A percentile compares a stretch with the other conserved stretches of the same genome.
Evolutionary conservation across 2,797 vertebrate species (phyloP).

Genomic region (Micropoecilia bifurca): DNA sequence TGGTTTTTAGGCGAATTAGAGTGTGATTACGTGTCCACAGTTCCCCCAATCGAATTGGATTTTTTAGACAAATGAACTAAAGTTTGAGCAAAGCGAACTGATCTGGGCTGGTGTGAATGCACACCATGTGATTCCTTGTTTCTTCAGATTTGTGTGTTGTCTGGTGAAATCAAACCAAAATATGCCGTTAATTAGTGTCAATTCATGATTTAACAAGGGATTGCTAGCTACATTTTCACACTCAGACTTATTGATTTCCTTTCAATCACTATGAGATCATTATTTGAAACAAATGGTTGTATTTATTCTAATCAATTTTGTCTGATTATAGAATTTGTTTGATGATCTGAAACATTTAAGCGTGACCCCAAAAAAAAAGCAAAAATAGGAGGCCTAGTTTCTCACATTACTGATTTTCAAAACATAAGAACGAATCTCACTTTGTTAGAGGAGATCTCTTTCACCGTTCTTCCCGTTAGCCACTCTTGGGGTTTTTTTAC

Average conservation of each 20-base stretch:
- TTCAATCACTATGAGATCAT: neutral
- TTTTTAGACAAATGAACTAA: neutral
- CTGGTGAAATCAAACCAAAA: neutral
- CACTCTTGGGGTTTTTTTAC: slow-evolving; percentile 56
- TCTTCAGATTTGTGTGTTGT: neutral
- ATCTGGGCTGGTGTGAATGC: neutral
- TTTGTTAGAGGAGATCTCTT: slow-evolving; percentile 27
- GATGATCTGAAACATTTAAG: neutral
- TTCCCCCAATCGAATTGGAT: neutral
- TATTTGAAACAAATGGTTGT: neutral
- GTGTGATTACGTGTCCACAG: neutral
- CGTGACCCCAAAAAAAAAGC: neutral
- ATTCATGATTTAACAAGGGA: neutral
- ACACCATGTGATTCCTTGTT: neutral
- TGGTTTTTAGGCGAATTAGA: neutral
- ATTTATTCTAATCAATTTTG: neutral
- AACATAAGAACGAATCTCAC: slow-evolving; percentile 14
- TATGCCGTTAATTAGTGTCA: neutral
- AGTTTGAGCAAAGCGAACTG: neutral
- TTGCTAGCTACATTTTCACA: neutral
- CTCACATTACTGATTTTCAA: slow-evolving; percentile 9
- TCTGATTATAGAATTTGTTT: neutral
- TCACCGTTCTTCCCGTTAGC: slow-evolving; percentile 54
- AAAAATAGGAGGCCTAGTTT: neutral
- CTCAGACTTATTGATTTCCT: neutral